These are phyloP conservation scores for Corythaixoides concolor DNA, from an alignment of 2,113 vertebrate species.

Conservation along the genomic window DNA sequence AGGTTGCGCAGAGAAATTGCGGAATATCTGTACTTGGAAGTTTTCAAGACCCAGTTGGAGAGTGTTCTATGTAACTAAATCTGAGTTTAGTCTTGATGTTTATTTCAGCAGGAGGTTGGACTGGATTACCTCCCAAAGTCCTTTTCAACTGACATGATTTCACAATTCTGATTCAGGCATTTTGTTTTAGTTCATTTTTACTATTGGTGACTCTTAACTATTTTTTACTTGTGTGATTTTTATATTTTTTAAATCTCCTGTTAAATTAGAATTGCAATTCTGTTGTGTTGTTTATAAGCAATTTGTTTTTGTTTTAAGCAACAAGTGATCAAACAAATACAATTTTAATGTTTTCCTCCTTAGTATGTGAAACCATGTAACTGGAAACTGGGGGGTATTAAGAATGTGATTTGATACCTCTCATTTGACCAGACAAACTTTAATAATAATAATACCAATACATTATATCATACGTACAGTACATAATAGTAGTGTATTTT, in stretches of 20 bases:
- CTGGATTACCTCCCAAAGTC: neutral
- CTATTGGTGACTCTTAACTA: neutral
- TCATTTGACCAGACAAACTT: neutral
- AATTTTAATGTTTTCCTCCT: neutral
- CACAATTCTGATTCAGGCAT: neutral
- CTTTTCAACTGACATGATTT: neutral
- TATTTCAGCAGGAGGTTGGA: neutral
- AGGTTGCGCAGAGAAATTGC: neutral
- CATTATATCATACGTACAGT: neutral
- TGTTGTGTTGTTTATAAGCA: neutral
- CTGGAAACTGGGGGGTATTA: neutral
- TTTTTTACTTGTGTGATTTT: neutral
- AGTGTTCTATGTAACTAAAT: neutral
- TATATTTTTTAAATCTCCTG: neutral
- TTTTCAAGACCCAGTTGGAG: neutral
- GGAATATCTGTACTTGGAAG: neutral
- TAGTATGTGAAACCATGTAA: neutral
- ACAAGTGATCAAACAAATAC: neutral
- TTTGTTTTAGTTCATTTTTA: neutral
- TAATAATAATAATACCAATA: neutral
- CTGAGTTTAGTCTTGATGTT: neutral
- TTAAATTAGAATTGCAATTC: neutral
- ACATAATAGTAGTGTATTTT: neutral
- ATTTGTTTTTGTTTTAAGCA: neutral
- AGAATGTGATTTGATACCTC: neutral